Conservation (phyloP, 2,797 vertebrate genomes). For the Eulemur coronatus region DNA sequence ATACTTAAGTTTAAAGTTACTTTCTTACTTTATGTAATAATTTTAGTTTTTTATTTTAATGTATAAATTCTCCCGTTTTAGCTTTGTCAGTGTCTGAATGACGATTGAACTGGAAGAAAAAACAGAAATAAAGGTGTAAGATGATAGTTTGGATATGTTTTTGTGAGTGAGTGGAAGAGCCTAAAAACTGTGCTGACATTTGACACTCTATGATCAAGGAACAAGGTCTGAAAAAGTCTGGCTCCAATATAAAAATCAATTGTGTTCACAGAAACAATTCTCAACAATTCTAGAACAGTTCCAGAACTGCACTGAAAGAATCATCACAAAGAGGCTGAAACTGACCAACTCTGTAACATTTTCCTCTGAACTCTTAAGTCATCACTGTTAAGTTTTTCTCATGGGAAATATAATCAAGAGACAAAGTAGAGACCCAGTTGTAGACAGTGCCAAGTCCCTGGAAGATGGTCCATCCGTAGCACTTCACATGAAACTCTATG, state of each 20-base stretch:
- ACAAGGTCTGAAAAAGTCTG: background rate
- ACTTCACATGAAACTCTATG: slow-evolving; percentile 27
- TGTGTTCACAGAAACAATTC: background rate
- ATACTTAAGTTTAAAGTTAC: background rate
- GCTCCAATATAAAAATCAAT: background rate
- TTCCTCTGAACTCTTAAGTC: background rate
- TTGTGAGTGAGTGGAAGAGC: background rate
- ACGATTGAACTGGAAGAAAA: background rate
- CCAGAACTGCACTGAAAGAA: slow-evolving; percentile 64
- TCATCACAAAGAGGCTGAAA: slow-evolving; percentile 37
- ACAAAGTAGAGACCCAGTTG: background rate
- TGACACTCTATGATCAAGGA: background rate
- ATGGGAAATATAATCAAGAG: slow-evolving; percentile 72
- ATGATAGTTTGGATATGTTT: background rate
- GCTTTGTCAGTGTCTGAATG: background rate
- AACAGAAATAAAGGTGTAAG: background rate
- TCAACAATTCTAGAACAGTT: slow-evolving; percentile 46
- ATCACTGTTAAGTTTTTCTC: background rate
- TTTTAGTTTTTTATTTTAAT: background rate
- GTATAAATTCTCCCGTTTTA: background rate
- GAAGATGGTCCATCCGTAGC: fast-evolving
- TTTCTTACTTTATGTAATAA: background rate
- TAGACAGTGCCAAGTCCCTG: fast-evolving
- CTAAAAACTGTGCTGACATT: background rate
- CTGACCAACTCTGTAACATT: background rate